phyloP scores from a whole-genome alignment of 2,888 invertebrate genomes.

The Notocelia uddmanniana region DNA sequence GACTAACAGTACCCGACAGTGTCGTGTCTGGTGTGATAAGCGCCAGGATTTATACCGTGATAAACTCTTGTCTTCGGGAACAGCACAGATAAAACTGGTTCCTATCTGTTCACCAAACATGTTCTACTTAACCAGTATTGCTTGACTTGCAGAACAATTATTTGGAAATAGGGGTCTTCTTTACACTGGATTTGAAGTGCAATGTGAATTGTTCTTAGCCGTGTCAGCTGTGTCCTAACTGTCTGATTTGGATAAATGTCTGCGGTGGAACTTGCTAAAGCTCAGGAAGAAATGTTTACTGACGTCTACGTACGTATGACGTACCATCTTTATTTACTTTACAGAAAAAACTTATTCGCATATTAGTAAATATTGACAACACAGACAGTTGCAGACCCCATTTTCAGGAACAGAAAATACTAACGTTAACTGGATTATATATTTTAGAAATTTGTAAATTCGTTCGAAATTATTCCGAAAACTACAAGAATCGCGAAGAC shows the following conservation, averaged over 20 bases:
- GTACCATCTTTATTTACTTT: too few relatives aligned
- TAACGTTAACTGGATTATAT: too few relatives aligned
- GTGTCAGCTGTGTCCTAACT: neutral
- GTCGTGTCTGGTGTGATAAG: slow-evolving; percentile 38
- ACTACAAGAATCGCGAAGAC: too few relatives aligned
- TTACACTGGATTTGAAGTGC: neutral
- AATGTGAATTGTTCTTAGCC: neutral
- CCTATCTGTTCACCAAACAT: neutral
- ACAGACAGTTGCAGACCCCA: too few relatives aligned
- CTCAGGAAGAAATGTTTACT: neutral
- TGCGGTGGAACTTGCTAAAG: neutral
- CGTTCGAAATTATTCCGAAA: too few relatives aligned
- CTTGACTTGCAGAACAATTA: neutral
- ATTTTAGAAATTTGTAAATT: too few relatives aligned
- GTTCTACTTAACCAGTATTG: neutral
- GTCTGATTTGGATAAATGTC: neutral
- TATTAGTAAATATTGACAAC: too few relatives aligned
- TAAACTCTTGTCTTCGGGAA: slow-evolving; percentile 36
- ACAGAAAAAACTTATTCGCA: too few relatives aligned
- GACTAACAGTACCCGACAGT: slow-evolving; percentile 37
- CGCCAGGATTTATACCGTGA: slow-evolving; percentile 28
- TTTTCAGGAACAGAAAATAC: too few relatives aligned
- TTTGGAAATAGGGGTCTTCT: neutral
- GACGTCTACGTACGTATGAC: too few relatives aligned
- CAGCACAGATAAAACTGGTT: slow-evolving; percentile 13